Evolutionary conservation across 2,888 invertebrate species (phyloP), one percentile per base, ranked within the genome.

Genomic region (Glyphotaelius pellucidus): DNA sequence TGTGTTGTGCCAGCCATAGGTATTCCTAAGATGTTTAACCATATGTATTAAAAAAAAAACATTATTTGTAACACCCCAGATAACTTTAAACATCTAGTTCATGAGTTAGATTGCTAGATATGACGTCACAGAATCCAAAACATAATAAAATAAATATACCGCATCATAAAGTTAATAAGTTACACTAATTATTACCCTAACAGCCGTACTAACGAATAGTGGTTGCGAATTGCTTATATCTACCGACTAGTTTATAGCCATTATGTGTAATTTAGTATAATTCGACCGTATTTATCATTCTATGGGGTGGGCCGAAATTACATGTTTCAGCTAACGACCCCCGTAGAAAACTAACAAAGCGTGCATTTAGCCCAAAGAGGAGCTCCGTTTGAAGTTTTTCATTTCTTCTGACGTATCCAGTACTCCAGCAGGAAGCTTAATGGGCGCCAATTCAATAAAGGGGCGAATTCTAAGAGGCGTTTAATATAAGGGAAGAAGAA

Each of bases 241-340:
- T n/a, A 7, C 25, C 25, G 67, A 67, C 25, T 25, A 67, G 67
- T 67, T 67, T 67, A 67, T 67, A 67, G 67, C 67, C 67, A 67
- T 67, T 67, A 67, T 67, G n/a, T 67, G 67, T 67, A 67, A 67
- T 67, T 67, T 25, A 67, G 67, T 67, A 67, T 67, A 67, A 67
- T 67, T 67, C 67, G 25, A 67, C 25, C 67, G 67, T 67, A 87
- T 47, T 87, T 87, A 87, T 87, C 52, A 87, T 67, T 87, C 87
- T 32, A 31, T 15, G 25, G 87, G 87, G 30, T 30, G 47, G 47
- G 25, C 52, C 52, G 47, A 87, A 87, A 87, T 87, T 87, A 87
- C 87, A 87, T 31, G 87, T 87, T 87, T 67, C 87, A 87, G n/a
- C 87, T 47, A 87, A 87, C 87, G 87, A 87, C 87, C 67, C 31